phyloP scores from a whole-genome alignment of 53 echinoderm and acorn worm species.

The Patiria pectinifera region DNA sequence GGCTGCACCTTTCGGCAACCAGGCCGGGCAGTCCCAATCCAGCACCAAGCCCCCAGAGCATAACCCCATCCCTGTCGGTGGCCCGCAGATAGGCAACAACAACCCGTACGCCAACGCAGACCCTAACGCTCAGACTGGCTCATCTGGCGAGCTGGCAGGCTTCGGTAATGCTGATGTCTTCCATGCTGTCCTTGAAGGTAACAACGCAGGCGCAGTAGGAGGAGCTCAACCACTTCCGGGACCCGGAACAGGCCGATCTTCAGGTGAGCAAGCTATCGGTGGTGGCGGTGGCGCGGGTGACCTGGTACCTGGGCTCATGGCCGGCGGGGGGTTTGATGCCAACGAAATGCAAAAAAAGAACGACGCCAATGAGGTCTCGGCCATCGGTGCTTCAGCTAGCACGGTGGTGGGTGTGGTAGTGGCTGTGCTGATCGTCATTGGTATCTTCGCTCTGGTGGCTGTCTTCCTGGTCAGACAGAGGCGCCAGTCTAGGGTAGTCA shows the following conservation, averaged over 20 bases:
- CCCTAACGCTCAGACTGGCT: conserved; percentile 30
- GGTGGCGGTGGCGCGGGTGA: conserved; percentile 23
- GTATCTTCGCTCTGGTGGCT: conserved; percentile 81
- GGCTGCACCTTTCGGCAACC: neutral
- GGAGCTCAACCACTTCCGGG: conserved; percentile 1
- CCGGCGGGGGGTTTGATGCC: conserved; percentile 32
- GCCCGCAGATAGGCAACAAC: conserved; percentile 16
- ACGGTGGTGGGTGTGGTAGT: conserved; percentile 81
- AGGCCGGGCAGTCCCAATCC: neutral
- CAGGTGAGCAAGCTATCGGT: conserved; percentile 32
- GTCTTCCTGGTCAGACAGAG: conserved; percentile 77
- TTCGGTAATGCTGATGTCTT: conserved; percentile 12
- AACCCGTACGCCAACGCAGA: conserved; percentile 42
- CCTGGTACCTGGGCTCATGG: conserved; percentile 42
- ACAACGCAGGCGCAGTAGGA: neutral
- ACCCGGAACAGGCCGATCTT: conserved; percentile 9
- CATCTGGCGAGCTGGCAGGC: conserved; percentile 28
- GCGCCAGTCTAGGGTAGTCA: conserved; percentile 72
- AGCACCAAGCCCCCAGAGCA: conserved; percentile 4
- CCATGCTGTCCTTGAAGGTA: conserved; percentile 33
- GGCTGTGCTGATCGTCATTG: conserved; percentile 81
- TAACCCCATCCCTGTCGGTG: conserved; percentile 5
- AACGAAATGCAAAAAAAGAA: conserved; percentile 22
- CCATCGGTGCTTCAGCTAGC: conserved; percentile 52
- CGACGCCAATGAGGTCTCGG: conserved; percentile 4